phyloP scores from a whole-genome alignment of 2,113 vertebrate species.

The Halcyon malimbica region DNA sequence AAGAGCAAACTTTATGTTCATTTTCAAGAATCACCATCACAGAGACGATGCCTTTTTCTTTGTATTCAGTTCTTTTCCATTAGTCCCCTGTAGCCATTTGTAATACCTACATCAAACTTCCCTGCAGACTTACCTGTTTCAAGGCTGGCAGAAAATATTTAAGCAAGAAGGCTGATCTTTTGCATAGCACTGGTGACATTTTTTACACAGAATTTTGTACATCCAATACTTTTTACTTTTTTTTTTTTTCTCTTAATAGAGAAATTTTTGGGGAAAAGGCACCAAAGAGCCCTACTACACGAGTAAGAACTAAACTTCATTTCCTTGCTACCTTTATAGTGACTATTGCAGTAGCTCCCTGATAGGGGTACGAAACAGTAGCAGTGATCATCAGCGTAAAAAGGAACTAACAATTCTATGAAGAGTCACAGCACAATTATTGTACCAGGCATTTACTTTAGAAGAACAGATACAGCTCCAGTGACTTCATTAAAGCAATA shows the following conservation, averaged over 20 bases:
- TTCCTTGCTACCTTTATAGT: not conserved
- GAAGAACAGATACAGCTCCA: not conserved
- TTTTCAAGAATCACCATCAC: not conserved
- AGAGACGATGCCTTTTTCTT: not conserved
- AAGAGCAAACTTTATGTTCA: not conserved
- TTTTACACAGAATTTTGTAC: not conserved
- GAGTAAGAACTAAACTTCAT: not conserved
- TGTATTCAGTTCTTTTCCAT: not conserved
- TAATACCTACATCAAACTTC: not conserved
- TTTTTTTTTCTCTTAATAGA: too few species aligned
- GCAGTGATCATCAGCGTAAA: not conserved
- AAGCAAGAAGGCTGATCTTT: not conserved
- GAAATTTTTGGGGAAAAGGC: not conserved
- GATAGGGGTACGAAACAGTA: not conserved
- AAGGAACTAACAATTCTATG: not conserved
- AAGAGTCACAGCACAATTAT: not conserved
- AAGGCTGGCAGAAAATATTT: not conserved
- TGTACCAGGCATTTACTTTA: not conserved
- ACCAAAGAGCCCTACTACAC: not conserved
- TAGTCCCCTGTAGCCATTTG: not conserved
- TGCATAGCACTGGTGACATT: not conserved
- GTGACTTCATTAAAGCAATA: slow-evolving; percentile 1
- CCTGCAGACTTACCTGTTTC: not conserved
- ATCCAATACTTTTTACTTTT: rapidly evolving
- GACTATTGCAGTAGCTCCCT: rapidly evolving